Conservation (phyloP, 2,888 invertebrate species). For the Bedellia somnulentella region DNA sequence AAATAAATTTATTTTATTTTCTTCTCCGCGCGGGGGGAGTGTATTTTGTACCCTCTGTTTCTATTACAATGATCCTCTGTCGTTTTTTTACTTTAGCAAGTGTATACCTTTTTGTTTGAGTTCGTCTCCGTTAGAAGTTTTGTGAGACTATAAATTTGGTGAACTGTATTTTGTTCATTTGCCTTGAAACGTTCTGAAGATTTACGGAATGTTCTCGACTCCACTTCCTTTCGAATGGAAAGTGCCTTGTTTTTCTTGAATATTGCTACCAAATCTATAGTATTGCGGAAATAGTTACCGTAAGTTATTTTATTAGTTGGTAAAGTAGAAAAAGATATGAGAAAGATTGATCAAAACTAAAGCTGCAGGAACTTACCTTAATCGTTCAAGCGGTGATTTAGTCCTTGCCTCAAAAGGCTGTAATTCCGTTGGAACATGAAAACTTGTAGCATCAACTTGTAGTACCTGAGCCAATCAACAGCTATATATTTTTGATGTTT, state of each 20-base stretch:
- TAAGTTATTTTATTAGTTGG: no score
- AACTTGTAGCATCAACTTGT: no score
- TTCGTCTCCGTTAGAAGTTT: conserved; percentile 22
- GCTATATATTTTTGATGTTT: no score
- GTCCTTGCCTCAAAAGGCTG: no score
- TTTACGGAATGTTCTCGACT: not conserved
- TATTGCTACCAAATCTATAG: not conserved
- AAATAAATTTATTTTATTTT: conserved; percentile 22
- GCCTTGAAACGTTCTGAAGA: not conserved
- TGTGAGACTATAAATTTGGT: conserved; percentile 41
- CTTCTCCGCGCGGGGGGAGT: conserved; percentile 22
- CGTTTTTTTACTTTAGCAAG: conserved; percentile 13
- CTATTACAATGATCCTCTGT: conserved; percentile 32
- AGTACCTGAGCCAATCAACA: no score
- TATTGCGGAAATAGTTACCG: no score
- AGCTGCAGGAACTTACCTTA: no score
- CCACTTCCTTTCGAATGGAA: not conserved
- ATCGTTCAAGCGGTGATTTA: no score
- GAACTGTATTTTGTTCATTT: not conserved
- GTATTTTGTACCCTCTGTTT: conserved; percentile 28
- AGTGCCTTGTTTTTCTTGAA: not conserved
- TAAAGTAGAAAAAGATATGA: no score
- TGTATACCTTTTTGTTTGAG: conserved; percentile 17
- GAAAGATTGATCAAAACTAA: no score
- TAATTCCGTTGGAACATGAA: no score